Evolutionary conservation across 1,140 invertebrate species (phyloP).

Genomic region (Drosophila fuyamai): DNA sequence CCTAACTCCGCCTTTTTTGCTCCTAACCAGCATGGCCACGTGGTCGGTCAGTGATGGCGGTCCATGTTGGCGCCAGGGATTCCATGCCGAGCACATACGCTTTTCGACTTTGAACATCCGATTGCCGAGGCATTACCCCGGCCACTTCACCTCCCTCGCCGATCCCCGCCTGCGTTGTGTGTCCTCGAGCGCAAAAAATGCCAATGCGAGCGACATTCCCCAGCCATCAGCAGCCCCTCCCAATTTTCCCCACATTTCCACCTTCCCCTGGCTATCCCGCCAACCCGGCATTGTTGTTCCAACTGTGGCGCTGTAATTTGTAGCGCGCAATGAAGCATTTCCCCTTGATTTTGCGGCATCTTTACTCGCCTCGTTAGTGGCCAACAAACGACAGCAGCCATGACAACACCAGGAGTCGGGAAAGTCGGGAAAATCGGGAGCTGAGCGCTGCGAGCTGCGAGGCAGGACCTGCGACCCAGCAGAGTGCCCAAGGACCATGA

Average conservation of each 20-base stretch:
- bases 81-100: slow-evolving; percentile 77
- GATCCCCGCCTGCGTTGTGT: slow-evolving; percentile 43
- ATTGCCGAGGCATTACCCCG: slow-evolving; percentile 70
- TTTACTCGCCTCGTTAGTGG: slow-evolving; percentile 83
- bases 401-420: slow-evolving; percentile 56
- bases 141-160: neutral
- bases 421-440: slow-evolving; percentile 25
- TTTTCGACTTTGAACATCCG: slow-evolving; percentile 82
- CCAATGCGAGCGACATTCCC: slow-evolving; percentile 58
- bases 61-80: slow-evolving; percentile 34
- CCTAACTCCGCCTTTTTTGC: neutral
- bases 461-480: slow-evolving; percentile 25
- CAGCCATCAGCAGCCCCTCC: slow-evolving; percentile 19
- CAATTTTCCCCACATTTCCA: neutral
- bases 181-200: slow-evolving; percentile 80
- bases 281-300: slow-evolving; percentile 69
- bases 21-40: slow-evolving; percentile 20
- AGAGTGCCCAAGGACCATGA: slow-evolving; percentile 15
- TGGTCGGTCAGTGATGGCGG: slow-evolving; percentile 32
- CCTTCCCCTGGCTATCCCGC: slow-evolving; percentile 7
- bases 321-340: slow-evolving; percentile 83
- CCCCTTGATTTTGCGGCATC: slow-evolving; percentile 82
- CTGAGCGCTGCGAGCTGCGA: slow-evolving; percentile 25
- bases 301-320: slow-evolving; percentile 80
- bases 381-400: slow-evolving; percentile 77